Evolutionary conservation across 2,113 vertebrate genomes (phyloP).

Genomic region (Corythaeola cristata): DNA sequence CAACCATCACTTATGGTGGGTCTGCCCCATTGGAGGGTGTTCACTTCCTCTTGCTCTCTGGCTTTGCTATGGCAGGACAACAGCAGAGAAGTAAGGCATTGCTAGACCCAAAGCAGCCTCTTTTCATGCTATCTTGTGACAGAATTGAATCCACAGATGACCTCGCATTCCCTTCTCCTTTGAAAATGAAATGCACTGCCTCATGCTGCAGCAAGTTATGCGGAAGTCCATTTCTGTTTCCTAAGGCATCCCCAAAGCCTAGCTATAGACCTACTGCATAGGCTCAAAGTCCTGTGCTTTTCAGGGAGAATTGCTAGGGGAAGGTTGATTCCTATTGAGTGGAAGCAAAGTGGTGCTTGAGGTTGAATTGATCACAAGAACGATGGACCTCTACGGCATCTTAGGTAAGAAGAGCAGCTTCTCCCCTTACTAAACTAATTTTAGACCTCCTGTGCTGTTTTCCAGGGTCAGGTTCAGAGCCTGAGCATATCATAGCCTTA

Average conservation of each 20-base stretch:
- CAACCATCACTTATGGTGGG: fast-evolving
- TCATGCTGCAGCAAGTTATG: background rate
- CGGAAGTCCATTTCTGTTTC: background rate
- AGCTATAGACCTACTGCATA: background rate
- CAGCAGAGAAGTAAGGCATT: background rate
- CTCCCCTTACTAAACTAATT: background rate
- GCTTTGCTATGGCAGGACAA: background rate
- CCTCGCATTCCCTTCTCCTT: background rate
- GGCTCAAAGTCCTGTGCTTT: background rate
- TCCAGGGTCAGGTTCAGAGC: background rate
- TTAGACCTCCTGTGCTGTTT: background rate
- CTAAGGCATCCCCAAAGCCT: background rate
- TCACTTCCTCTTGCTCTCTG: background rate
- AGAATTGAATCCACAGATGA: background rate
- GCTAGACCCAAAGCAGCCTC: background rate
- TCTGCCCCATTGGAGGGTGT: background rate
- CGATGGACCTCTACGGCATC: background rate
- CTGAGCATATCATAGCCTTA: background rate
- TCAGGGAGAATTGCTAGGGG: background rate
- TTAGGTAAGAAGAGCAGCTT: background rate
- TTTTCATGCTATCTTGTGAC: background rate
- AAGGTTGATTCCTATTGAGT: background rate
- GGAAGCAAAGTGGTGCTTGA: background rate
- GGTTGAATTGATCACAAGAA: background rate
- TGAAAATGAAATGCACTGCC: background rate